Evolutionary conservation across 2,888 invertebrate species (phyloP).

Genomic region (Pelosia muscerda): DNA sequence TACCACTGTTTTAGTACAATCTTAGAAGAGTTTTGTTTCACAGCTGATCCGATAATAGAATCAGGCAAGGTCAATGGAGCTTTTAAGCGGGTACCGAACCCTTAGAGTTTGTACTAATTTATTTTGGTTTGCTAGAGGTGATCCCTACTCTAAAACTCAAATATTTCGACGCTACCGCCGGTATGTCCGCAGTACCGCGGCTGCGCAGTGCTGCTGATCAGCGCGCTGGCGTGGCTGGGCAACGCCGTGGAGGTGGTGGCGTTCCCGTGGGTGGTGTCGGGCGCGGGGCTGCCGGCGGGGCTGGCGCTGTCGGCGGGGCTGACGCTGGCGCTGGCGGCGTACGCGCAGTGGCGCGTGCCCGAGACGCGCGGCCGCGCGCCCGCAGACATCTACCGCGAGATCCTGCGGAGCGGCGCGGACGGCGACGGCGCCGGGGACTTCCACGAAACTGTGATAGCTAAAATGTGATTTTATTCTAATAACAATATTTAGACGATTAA

Average conservation of each 20-base stretch:
- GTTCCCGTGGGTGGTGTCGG: slow-evolving; percentile 58
- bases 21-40: background rate
- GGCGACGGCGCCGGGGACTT: background rate
- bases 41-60: background rate
- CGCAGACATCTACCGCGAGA: slow-evolving; percentile 58
- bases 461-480: slow-evolving; percentile 4
- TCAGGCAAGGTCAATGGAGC: background rate
- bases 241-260: slow-evolving; percentile 65
- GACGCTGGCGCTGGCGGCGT: slow-evolving; percentile 54
- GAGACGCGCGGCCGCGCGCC: slow-evolving; percentile 62
- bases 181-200: slow-evolving; percentile 66
- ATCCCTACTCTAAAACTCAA: background rate
- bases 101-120: background rate
- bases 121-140: background rate
- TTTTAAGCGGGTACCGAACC: background rate
- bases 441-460: background rate
- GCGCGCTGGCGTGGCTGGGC: slow-evolving; percentile 58
- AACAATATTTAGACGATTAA: background rate
- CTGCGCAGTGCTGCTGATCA: slow-evolving; percentile 65
- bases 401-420: slow-evolving; percentile 22
- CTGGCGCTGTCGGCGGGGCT: slow-evolving; percentile 59
- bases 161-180: background rate
- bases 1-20: background rate
- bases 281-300: slow-evolving; percentile 30
- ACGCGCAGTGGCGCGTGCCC: slow-evolving; percentile 59